Base-by-base conservation (phyloP, 1,140 invertebrate genomes). In the Pseudomyrmex dendroicus region DNA sequence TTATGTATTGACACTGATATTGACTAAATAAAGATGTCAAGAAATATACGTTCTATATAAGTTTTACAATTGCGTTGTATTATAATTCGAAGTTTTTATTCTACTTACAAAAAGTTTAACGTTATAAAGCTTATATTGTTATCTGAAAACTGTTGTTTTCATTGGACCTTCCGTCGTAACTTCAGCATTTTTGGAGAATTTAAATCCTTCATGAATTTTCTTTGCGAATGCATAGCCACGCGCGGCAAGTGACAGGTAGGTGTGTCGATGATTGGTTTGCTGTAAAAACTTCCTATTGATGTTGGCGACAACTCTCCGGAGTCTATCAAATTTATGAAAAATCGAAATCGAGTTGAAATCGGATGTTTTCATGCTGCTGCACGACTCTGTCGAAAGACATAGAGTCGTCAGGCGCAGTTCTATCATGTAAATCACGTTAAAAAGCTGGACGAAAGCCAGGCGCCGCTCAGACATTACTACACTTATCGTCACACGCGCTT, bases 371-470 rank as follows among this genome's bases (percentile, higher is more conserved):
- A 67, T 68, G 63, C 74, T 77, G 35, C 66, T 12, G 44, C 46
- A 17, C n/a, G n/a, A n/a, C 20, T 57, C 56, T 17, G 8, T 44
- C 9, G 57, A 67, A 85, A 70, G 56, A 48, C 61, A 56, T 66
- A 35, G 62, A 82, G 44, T 56, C 66, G 62, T 77, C 52, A 57
- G 13, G 56, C 73, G 63, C 66, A 86, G 68, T 63, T 82, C 72
- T 66, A 22, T 15, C 52, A 64, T 56, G 84, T 82, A 86, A 86
- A 85, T 86, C 70, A 83, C 73, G 62, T 83, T 62, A 57, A 25
- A 52, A 63, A 86, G 35, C 46, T 82, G 85, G 77, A 70, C 52
- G 64, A 46, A 77, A 86, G 77, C 77, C 77, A 82, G 84, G 57
- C 70, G 77, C 77, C 68, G 67, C 22, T 46, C 56, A 20, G 44